phyloP scores from a whole-genome alignment of 1,140 invertebrate species.

The Drosophila navojoa region DNA sequence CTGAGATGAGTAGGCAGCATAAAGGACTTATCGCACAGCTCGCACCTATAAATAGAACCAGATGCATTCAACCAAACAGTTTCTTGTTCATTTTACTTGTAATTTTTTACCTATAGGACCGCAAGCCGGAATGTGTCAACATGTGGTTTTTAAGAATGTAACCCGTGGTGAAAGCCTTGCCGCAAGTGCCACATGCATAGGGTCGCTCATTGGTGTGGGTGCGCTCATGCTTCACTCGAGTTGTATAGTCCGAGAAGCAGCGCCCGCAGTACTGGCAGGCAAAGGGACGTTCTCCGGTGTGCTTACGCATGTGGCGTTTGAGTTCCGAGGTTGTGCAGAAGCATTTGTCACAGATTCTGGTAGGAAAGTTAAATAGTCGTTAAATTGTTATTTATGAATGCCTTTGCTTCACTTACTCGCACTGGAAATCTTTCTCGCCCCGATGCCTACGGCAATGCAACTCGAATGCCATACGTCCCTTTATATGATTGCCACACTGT shows the following conservation, averaged over 20 bases:
- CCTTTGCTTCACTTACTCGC: conserved; percentile 60
- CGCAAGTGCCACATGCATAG: conserved; percentile 85
- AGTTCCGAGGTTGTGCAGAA: conserved; percentile 78
- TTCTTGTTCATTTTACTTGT: not conserved
- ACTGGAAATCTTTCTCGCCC: conserved; percentile 68
- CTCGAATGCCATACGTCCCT: conserved; percentile 71
- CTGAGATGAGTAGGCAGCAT: conserved; percentile 71
- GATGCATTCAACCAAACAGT: no score
- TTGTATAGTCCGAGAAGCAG: conserved; percentile 74
- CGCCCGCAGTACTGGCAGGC: conserved; percentile 72
- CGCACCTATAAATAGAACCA: conserved; percentile 48
- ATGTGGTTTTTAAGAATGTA: conserved; percentile 76
- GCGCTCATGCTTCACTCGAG: conserved; percentile 76
- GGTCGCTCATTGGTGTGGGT: conserved; percentile 86
- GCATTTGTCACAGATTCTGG: conserved; percentile 70
- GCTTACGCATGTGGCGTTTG: conserved; percentile 74
- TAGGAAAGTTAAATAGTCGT: not conserved
- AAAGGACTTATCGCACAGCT: conserved; percentile 71
- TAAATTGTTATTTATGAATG: not conserved
- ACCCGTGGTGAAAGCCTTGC: conserved; percentile 86
- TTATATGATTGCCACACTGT: conserved; percentile 72
- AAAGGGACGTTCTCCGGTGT: conserved; percentile 71
- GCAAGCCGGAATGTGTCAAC: conserved; percentile 75
- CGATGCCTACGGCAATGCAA: conserved; percentile 72
- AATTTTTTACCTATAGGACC: conserved; percentile 59